These are phyloP conservation scores for Microtus richardsoni DNA, from an alignment of 2,113 vertebrate genomes.

Conservation along the genomic window DNA sequence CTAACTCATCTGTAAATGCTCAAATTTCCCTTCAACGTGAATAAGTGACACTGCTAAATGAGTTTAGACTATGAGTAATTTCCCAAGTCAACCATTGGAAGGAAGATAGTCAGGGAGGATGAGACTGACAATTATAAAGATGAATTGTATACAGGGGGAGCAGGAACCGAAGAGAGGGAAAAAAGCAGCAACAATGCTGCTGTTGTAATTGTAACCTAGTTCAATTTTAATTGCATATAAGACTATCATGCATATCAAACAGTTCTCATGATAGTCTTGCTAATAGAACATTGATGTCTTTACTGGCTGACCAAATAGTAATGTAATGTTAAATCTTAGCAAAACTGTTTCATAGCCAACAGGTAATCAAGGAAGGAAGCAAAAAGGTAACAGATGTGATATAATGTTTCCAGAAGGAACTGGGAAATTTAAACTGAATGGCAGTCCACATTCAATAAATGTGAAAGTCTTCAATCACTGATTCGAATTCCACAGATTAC, in stretches of 20 bases:
- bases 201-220: background rate
- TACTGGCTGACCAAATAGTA: background rate
- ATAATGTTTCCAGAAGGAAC: background rate
- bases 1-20: conserved; percentile 62
- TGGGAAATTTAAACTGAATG: background rate
- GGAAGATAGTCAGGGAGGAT: background rate
- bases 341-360: background rate
- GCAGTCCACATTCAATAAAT: background rate
- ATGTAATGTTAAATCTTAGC: background rate
- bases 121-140: background rate
- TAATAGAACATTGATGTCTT: background rate
- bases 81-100: background rate
- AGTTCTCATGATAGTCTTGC: background rate
- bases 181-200: background rate
- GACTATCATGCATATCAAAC: background rate
- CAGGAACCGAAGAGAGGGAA: background rate
- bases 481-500: background rate
- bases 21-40: conserved; percentile 66
- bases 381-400: background rate
- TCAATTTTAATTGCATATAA: background rate
- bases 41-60: conserved; percentile 55
- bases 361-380: background rate
- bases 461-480: background rate
- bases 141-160: background rate
- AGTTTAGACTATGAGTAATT: conserved; percentile 35